Base-by-base conservation (phyloP, 2,888 invertebrate species). In the Habrosyne pyritoides region DNA sequence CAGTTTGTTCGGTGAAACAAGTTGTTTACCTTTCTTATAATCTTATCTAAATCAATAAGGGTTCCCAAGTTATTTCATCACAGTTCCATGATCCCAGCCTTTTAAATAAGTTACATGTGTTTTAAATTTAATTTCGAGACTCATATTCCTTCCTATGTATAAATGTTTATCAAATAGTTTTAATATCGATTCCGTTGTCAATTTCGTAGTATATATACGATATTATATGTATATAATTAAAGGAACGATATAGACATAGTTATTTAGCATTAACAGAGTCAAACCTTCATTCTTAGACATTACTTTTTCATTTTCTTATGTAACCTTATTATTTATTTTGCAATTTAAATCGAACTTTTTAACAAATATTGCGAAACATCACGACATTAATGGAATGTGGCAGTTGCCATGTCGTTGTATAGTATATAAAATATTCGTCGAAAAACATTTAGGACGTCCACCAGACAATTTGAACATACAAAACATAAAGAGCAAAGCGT, bases 1-100 rank as follows among this genome's bases (percentile, higher is more conserved):
- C 62, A 67, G 65, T 76, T 79, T 77, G 73, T 77, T 79, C 75
- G 66, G 57, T 69, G 77, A 75, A 78, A 75, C n/a, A n/a, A n/a
- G n/a, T n/a, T n/a, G n/a, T 72, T 74, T 75, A 73, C 65, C 68
- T 57, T 70, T 71, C 65, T 59, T 73, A 66, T n/a, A 10, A 18
- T 26, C 26, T 8, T 14, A 47, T 65, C 60, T 60, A 61, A 67
- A 57, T 49, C 59, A 63, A 56, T 52, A 57, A 42, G 57, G 53
- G 49, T 52, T 53, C 60, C 55, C 49, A 53, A 60, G 53, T 60
- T 62, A 55, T 58, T 65, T 54, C 63, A 69, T 69, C 69, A 67
- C 67, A 68, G 66, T 61, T 55, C 55, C 57, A 59, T 53, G 55
- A 56, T 57, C 64, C 55, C 42, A 42, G 42, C 42, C n/a, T 18